phyloP scores from a whole-genome alignment of 2,113 vertebrate species.

The Ctenodactylus gundi region DNA sequence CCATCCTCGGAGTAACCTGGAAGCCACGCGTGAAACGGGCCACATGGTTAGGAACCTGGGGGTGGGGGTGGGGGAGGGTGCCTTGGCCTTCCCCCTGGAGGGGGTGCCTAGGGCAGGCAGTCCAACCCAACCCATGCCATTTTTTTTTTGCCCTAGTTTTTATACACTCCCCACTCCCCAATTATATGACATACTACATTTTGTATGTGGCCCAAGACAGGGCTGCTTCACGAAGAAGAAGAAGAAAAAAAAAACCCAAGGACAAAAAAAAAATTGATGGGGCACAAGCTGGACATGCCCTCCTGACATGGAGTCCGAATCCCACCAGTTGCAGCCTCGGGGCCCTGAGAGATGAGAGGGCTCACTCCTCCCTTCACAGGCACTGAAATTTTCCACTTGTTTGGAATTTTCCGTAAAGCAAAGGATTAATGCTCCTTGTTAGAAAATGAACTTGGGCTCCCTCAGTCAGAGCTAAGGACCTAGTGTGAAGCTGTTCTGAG shows the following conservation, averaged over 20 bases:
- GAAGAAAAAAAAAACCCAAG: no score
- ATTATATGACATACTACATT: no score
- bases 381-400: neutral
- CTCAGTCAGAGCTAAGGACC: neutral
- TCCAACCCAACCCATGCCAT: no score
- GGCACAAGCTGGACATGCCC: no score
- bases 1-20: constrained; percentile 95
- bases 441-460: neutral
- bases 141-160: no score
- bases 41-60: neutral
- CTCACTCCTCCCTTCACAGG: neutral
- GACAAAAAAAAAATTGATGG: no score
- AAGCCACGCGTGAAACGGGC: neutral
- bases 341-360: rapidly evolving
- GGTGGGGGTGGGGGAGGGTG: neutral
- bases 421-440: rapidly evolving
- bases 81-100: neutral
- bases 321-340: rapidly evolving
- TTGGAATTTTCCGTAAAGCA: neutral
- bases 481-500: neutral
- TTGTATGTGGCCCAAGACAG: no score
- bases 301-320: no score
- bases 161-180: no score
- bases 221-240: no score
- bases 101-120: no score